phyloP scores from a whole-genome alignment of 2,888 invertebrate species.

The Oligia fasciuncula region DNA sequence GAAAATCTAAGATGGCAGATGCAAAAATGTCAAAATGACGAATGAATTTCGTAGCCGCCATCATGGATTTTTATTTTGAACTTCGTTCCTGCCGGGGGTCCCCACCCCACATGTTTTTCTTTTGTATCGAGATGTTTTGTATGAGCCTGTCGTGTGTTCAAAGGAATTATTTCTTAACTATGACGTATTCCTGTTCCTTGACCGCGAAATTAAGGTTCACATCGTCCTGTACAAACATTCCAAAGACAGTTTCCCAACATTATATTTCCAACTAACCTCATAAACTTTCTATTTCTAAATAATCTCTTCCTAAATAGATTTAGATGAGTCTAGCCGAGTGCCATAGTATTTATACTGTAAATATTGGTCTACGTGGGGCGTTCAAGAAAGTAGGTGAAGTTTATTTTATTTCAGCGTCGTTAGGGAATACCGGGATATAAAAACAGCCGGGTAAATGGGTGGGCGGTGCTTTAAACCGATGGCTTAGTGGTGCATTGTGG shows the following conservation, averaged over 20 bases:
- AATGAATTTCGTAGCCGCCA: background rate
- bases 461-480: slow-evolving; percentile 32
- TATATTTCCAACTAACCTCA: background rate
- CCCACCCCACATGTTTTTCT: background rate
- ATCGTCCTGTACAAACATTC: background rate
- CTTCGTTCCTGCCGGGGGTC: background rate
- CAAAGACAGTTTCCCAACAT: background rate
- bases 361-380: slow-evolving; percentile 48
- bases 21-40: no score
- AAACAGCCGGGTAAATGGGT: slow-evolving; percentile 42
- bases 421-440: slow-evolving; percentile 46
- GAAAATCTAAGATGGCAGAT: background rate
- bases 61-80: background rate
- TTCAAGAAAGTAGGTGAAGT: slow-evolving; percentile 54
- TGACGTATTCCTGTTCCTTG: background rate
- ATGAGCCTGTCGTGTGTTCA: background rate
- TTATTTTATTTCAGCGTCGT: slow-evolving; percentile 58
- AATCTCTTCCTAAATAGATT: slow-evolving; percentile 28
- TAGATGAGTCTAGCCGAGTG: slow-evolving; percentile 18
- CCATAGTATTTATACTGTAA: slow-evolving; percentile 44
- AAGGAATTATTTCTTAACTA: background rate
- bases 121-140: background rate
- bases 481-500: slow-evolving; percentile 35
- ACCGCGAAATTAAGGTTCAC: background rate
- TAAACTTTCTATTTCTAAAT: background rate